A percentile compares a stretch with the other conserved stretches of the same genome.
Conservation (phyloP, 2,113 vertebrate genomes). For the Elephantulus edwardii region DNA sequence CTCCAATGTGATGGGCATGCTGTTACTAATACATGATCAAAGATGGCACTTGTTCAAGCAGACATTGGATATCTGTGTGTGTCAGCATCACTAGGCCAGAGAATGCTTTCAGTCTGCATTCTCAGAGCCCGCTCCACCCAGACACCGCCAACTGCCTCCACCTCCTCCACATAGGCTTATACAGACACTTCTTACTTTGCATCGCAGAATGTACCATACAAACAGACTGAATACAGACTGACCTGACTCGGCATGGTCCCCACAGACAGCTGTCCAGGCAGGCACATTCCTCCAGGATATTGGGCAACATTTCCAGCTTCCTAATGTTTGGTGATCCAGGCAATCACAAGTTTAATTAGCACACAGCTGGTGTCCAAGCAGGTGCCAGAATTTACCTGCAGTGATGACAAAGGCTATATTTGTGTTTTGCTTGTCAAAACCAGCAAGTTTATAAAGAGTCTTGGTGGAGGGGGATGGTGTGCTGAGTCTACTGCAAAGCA, state of each 20-base stretch:
- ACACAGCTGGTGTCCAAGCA: background rate
- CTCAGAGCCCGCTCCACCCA: too few species aligned
- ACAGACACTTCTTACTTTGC: background rate
- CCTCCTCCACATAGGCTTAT: accelerated
- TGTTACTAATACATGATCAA: background rate
- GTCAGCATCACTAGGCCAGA: background rate
- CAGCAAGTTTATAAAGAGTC: background rate
- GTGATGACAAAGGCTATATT: background rate
- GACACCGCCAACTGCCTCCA: background rate
- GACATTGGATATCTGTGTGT: background rate
- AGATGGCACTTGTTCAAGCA: background rate
- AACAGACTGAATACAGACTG: background rate
- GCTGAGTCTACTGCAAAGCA: background rate
- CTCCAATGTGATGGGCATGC: background rate
- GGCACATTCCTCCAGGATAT: background rate
- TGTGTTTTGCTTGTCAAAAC: conserved; percentile 21
- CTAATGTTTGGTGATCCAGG: background rate
- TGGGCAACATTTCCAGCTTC: background rate
- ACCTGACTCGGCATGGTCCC: background rate
- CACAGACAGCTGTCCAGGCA: background rate
- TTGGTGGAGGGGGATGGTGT: background rate
- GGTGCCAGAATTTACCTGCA: conserved; percentile 13
- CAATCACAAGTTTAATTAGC: conserved; percentile 16
- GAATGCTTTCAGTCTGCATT: background rate
- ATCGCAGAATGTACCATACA: background rate